These are phyloP conservation scores for Prunella himalayana DNA, from an alignment of 2,113 vertebrate genomes.

Conservation along the genomic window DNA sequence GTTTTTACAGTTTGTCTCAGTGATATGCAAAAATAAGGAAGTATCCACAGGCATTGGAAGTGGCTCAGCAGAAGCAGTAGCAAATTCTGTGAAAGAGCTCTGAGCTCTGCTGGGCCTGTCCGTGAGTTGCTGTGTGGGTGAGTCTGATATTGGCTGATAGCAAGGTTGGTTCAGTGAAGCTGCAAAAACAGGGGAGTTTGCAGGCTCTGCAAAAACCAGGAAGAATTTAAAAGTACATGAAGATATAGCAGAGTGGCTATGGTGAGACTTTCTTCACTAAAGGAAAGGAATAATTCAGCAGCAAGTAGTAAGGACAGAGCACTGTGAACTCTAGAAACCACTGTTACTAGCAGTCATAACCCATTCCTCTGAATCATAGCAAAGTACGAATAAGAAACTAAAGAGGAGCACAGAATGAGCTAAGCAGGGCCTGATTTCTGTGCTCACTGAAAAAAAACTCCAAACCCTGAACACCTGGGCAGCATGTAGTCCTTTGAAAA, in stretches of 20 bases:
- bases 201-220: neutral
- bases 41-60: fast-evolving
- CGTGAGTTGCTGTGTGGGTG: neutral
- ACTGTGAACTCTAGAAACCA: neutral
- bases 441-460: fast-evolving
- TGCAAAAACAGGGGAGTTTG: neutral
- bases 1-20: neutral
- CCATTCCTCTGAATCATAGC: neutral
- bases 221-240: neutral
- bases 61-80: neutral
- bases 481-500: neutral
- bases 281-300: neutral
- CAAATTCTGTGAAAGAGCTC: neutral
- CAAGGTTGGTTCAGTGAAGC: neutral
- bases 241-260: neutral
- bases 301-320: neutral
- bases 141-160: neutral
- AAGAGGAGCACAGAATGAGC: neutral
- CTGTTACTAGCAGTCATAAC: neutral
- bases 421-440: neutral
- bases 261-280: neutral
- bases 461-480: neutral
- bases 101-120: neutral
- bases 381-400: neutral
- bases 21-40: neutral